Evolutionary conservation across 2,113 vertebrate genomes (phyloP).

Genomic region (Ictalurus punctatus): DNA sequence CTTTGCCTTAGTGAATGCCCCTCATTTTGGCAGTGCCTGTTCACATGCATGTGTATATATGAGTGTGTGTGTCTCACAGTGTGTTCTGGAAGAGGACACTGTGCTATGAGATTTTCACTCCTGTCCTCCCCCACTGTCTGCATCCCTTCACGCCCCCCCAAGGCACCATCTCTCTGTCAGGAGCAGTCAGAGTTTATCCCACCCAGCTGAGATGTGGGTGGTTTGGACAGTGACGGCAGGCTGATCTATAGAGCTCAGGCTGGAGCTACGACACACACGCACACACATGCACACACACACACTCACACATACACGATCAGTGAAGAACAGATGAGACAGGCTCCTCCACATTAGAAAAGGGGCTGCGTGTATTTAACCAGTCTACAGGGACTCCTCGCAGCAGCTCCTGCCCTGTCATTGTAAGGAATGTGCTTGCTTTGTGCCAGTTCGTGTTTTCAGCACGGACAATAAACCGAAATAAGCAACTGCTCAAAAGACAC

Average conservation of each 20-base stretch:
- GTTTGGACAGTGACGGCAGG: conserved; percentile 55
- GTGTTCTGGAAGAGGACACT: conserved; percentile 1
- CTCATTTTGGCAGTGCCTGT: conserved; percentile 19
- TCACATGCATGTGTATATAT: conserved; percentile 1
- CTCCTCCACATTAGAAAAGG: conserved; percentile 52
- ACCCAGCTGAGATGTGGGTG: conserved; percentile 51
- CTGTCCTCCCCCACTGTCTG: conserved; percentile 46
- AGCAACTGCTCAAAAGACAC: not conserved
- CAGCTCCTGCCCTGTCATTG: conserved; percentile 41
- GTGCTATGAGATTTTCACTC: conserved; percentile 45
- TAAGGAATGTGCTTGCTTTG: conserved; percentile 38
- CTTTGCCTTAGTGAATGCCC: conserved; percentile 9
- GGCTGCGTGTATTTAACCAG: conserved; percentile 53
- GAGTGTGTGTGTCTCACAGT: conserved; percentile 51
- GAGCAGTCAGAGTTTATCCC: conserved; percentile 59
- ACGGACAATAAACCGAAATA: not conserved
- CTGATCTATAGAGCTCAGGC: conserved; percentile 51
- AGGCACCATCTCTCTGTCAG: conserved; percentile 58
- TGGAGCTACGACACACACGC: conserved; percentile 26
- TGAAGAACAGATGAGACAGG: conserved; percentile 48
- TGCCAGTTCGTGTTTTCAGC: conserved; percentile 15
- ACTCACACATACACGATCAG: conserved; percentile 28
- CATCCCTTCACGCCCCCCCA: conserved; percentile 28
- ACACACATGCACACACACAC: conserved; percentile 30
- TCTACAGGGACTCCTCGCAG: conserved; percentile 44